Base-by-base conservation (phyloP, 2,797 vertebrate genomes). In the Propithecus perrieri region DNA sequence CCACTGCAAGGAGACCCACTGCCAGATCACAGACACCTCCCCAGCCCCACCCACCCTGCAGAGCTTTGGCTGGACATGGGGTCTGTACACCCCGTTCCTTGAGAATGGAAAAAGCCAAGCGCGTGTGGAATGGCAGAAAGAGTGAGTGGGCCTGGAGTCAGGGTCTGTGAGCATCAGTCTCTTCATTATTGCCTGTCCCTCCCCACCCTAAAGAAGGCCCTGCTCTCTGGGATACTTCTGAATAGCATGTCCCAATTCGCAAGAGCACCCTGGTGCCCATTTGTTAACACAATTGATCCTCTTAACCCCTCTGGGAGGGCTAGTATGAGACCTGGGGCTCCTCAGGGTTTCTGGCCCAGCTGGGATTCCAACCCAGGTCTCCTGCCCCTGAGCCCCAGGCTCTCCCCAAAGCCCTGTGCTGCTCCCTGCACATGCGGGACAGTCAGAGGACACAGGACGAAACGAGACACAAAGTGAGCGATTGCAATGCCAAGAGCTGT, bases 381-480 rank as follows among this genome's bases (percentile, higher is more conserved):
- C 86, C 83, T 67, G 30, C 50, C 8, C 30, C 48, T 2, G 9
- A 72, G 35, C 13, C 55, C 38, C 35, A 38, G 6, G 4, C 3
- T 55, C 46, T 75, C 33, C 11, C 55, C 20, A 13, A 26, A 55
- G 12, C 3, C 30, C 63, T 26, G 3, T 26, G 4, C 46, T 72
- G 55, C n/a, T 71, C 15, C 50, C 20, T 38, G 69, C 63, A n/a
- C 26, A 50, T 9, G 7, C 3, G 11, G 53, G 24, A 57, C 53
- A 53, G 13, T 18, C 8, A 18, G 1, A 67, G 12, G 69, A n/a
- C 20, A 26, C 1, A 43, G 61, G 35, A 69, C 67, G 67, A 38
- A 76, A 3, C 12, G 5, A 20, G 0, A 10, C 22, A 7, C 4
- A 13, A 7, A 38, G 7, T n/a, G 79, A n/a, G 4, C 7, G 46